A percentile compares a stretch with the other conserved stretches of the same genome.
Evolutionary conservation across 1,140 invertebrate species (phyloP).

Genomic region (Euwallacea similis): DNA sequence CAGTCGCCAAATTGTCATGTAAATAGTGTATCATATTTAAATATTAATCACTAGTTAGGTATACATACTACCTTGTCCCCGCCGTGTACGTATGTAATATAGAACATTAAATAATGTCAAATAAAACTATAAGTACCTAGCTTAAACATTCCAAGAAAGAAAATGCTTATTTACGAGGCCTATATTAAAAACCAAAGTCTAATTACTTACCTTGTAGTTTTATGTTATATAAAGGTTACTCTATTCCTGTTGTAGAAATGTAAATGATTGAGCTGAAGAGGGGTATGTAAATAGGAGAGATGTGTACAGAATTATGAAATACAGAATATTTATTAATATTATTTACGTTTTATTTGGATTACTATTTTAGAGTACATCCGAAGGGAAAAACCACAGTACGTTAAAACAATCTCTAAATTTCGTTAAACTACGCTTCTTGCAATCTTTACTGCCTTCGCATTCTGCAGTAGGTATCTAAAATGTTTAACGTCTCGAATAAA

Average conservation of each 20-base stretch:
- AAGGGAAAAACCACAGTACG: no score
- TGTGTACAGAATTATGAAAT: slow-evolving; percentile 10
- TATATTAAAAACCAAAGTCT: slow-evolving; percentile 25
- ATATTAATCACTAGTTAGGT: not conserved
- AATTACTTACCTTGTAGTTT: not conserved
- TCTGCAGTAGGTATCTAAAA: not conserved
- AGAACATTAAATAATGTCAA: no score
- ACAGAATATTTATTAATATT: slow-evolving; percentile 20
- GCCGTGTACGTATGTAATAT: no score
- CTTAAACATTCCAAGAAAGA: no score
- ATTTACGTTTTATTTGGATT: not conserved
- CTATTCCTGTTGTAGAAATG: slow-evolving; percentile 18
- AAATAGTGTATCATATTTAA: slow-evolving; percentile 2
- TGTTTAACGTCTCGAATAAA: not conserved
- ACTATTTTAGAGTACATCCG: not conserved
- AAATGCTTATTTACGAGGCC: slow-evolving; percentile 16
- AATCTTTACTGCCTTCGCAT: not conserved
- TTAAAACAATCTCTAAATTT: no score
- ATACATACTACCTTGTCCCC: no score
- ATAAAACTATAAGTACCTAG: no score
- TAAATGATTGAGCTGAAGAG: slow-evolving; percentile 1
- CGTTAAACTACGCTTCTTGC: no score
- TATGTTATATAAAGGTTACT: slow-evolving; percentile 17
- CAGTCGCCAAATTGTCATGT: not conserved
- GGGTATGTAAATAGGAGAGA: slow-evolving; percentile 13